Conservation (phyloP, 1,140 invertebrate genomes). For the Drosophila persimilis region DNA sequence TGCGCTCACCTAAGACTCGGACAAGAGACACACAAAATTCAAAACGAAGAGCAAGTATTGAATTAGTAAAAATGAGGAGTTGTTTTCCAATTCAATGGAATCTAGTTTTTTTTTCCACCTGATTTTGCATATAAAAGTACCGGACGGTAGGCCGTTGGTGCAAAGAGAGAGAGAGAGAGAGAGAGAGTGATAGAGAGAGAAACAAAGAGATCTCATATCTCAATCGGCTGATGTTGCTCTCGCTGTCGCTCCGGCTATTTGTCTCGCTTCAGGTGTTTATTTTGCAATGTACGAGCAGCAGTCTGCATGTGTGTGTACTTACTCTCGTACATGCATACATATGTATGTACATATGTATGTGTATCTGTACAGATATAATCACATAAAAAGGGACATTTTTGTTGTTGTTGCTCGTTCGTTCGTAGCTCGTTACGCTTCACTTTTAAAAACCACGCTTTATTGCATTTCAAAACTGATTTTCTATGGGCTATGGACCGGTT, state of each 20-base stretch:
- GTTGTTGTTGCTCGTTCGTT: constrained; percentile 27
- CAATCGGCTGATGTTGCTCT: too few relatives aligned
- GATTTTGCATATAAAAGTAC: too few relatives aligned
- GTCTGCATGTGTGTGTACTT: not conserved
- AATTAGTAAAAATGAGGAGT: too few relatives aligned
- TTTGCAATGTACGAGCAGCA: constrained; percentile 28
- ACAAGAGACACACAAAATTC: too few relatives aligned
- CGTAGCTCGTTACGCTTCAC: constrained; percentile 51
- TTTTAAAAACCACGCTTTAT: constrained; percentile 62
- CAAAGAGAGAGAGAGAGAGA: too few relatives aligned
- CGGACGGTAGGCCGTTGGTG: too few relatives aligned
- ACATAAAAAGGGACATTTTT: constrained; percentile 1
- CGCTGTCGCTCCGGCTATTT: constrained; percentile 18
- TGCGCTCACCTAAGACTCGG: too few relatives aligned
- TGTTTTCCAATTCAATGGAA: too few relatives aligned
- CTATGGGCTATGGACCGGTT: constrained; percentile 40
- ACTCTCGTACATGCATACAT: not conserved
- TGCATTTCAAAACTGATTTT: constrained; percentile 60
- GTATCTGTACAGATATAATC: not conserved
- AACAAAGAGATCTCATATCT: too few relatives aligned
- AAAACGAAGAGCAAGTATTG: too few relatives aligned
- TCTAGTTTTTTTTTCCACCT: too few relatives aligned
- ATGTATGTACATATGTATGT: not conserved
- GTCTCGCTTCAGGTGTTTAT: constrained; percentile 47
- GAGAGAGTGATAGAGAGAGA: too few relatives aligned